Evolutionary conservation across 2,888 invertebrate species (phyloP).

Genomic region (Tetragnatha montana): DNA sequence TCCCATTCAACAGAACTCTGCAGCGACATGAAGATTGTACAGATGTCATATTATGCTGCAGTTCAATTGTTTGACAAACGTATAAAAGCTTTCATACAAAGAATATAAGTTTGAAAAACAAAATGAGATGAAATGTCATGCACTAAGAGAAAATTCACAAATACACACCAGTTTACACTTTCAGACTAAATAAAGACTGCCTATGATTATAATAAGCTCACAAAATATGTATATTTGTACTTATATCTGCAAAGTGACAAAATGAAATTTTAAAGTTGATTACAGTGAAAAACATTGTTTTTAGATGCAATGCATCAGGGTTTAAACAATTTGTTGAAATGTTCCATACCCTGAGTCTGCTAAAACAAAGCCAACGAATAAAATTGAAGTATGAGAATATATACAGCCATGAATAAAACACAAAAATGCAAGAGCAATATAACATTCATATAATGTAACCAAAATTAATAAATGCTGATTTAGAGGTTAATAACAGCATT

Average conservation of each 20-base stretch:
- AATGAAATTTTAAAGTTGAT: neutral
- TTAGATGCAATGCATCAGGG: neutral
- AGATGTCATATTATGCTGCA: neutral
- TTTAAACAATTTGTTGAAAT: neutral
- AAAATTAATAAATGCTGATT: neutral
- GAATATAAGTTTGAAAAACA: neutral
- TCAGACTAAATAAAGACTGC: neutral
- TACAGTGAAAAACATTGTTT: neutral
- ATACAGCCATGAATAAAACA: neutral
- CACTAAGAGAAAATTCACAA: neutral
- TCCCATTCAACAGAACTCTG: neutral
- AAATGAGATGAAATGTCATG: neutral
- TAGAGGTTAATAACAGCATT: neutral
- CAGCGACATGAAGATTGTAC: neutral
- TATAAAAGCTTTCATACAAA: neutral
- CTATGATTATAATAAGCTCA: neutral
- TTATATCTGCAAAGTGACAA: neutral
- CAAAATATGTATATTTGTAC: neutral
- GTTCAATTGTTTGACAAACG: neutral
- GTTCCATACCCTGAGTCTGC: neutral
- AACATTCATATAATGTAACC: neutral
- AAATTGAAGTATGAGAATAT: neutral
- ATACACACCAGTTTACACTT: neutral
- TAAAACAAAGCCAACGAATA: neutral
- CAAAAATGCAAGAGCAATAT: neutral